Evolutionary conservation across 2,797 vertebrate species (phyloP).

Genomic region (Neomorphus geoffroyi): DNA sequence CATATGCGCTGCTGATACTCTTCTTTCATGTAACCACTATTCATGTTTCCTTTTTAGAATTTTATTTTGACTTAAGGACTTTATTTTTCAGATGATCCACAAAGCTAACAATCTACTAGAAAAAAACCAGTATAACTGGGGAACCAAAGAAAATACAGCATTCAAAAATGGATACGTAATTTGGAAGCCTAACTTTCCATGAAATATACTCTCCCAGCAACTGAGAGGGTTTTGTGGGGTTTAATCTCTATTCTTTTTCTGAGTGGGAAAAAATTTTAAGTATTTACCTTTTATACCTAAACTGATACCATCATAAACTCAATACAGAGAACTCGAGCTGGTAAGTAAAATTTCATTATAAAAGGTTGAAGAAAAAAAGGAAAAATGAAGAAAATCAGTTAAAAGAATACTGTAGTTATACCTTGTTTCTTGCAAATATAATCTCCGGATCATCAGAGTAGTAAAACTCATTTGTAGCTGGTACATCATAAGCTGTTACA

Average conservation of each 20-base stretch:
- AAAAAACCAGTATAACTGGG: background rate
- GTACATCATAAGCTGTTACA: constrained; percentile 84
- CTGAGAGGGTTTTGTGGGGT: background rate
- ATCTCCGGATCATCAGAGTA: constrained; percentile 74
- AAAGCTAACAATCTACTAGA: background rate
- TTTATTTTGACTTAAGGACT: background rate
- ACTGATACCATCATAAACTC: background rate
- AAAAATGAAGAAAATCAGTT: background rate
- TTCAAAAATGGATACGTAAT: background rate
- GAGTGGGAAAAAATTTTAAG: background rate
- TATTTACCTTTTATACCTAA: background rate
- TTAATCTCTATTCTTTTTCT: background rate
- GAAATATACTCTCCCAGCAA: background rate
- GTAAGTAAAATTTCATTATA: background rate
- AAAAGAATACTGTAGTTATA: background rate
- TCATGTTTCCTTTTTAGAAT: background rate
- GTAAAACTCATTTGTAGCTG: constrained; percentile 78
- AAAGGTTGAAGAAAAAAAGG: background rate
- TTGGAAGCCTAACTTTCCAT: background rate
- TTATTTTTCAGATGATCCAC: background rate
- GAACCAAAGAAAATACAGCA: background rate
- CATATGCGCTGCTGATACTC: background rate
- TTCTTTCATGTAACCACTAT: background rate
- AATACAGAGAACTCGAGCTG: background rate
- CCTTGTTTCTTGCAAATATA: constrained; percentile 72